Evolutionary conservation across 2,113 vertebrate species (phyloP), one percentile per base, ranked within the genome.

Genomic region (Platysteira castanea): DNA sequence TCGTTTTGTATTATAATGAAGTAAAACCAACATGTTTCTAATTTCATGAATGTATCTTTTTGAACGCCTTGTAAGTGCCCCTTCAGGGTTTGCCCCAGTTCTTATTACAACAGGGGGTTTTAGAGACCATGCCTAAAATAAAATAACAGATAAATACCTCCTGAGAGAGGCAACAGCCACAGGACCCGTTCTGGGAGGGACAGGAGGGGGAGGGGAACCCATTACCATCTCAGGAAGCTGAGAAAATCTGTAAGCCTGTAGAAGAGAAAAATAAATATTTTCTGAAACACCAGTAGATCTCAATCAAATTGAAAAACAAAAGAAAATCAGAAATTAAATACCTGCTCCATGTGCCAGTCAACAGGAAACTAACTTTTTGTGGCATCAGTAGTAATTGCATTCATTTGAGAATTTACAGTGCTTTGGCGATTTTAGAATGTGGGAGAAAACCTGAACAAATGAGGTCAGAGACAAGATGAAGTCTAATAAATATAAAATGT

Each of bases 211-310:
- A 64, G 99, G 99, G 94, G 99, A 99, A 61, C 98, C 98, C 97
- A 99, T 98, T 80, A 99, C 98, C 99, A 99, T 99, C 95, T 99
- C 99, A 79, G 99, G 99, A 96, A 99, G 99, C 97, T 99, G 99
- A 76, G 99, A 99, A 98, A 99, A 99, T 95, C 99, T 98, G 95
- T 99, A 99, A 81, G 99, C 99, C 99, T 99, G 96, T 46, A 63
- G 87, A 63, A 91, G 69, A 95, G 64, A 85, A 93, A 88, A 83
- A 22, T 2, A 39, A 74, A 3, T 28, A 18, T 67, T 59, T 84
- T 63, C 54, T 96, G 57, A 89, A 95, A 86, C 33, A 67, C 8
- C 64, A 49, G 4, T 6, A 80, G 16, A 59, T 18, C 30, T 53
- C 77, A 54, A 18, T 50, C 47, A 83, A 90, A 89, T 33, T 54